Evolutionary conservation across 2,797 vertebrate genomes (phyloP), one percentile per base, ranked within the genome.

Genomic region (Salarias fasciatus): DNA sequence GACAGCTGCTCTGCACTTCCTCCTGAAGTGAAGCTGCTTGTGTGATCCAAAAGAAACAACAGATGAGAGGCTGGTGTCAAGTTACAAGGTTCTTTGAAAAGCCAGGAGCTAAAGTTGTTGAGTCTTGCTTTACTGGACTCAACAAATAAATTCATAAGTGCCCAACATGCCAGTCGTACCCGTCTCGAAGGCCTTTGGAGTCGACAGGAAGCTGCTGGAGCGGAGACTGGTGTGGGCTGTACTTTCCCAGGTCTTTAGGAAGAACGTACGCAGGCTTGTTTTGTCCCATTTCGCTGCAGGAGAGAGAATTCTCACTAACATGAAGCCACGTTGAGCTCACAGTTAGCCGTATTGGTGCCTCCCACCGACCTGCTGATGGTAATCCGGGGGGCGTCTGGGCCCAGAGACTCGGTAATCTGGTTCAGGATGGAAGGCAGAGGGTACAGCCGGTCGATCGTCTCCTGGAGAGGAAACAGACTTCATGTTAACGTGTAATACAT

Each of bases 381-480:
- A 58, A 94, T 94, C 14, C 67, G 82, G 28, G 69, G 84, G 11
- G 80, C 79, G 6, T 89, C 84, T 7, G 90, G 84, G 1, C 92
- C 89, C 5, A 92, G 85, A 1, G 84, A 88, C 38, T 92, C 90
- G 54, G 92, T 80, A 14, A 99, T 96, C 86, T 96, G 94, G 31
- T 86, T 93, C 38, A 99, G 93, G 61, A 98, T 97, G 11, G 90
- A 95, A 47, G 97, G 97, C 63, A 99, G 89, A 0, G 95, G 96
- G 49, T 96, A 89, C 79, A 98, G 85, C 69, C 92, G 92, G 77
- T 96, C 90, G 60, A 93, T 80, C 0, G 92, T 96, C 29, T 89
- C 82, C 93, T 94, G 46, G 29, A 9, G 55, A 78, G 55, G 52
- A 85, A 62, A 77, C n/a, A 62, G 69, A 11, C 0, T 9, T 35